Percentiles rank a stretch among this genome's conserved stretches.
phyloP scores from a whole-genome alignment of 2,797 vertebrate species.

The Sebastes nivosus region DNA sequence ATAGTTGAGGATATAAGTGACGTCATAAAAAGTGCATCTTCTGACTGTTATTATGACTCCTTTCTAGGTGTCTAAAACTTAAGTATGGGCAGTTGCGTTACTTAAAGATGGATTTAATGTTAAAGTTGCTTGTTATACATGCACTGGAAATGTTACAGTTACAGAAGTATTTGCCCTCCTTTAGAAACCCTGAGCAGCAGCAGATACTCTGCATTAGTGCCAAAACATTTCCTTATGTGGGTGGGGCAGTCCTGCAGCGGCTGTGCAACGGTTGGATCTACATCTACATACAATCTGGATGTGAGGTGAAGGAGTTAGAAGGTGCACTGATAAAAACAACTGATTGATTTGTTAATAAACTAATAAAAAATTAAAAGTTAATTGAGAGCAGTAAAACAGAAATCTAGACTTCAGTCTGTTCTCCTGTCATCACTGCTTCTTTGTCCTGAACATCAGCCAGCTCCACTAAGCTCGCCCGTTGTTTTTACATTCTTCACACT shows the following conservation, averaged over 20 bases:
- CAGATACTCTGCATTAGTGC: neutral
- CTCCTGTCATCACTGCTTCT: neutral
- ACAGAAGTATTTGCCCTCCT: neutral
- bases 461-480: neutral
- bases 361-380: neutral
- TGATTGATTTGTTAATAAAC: neutral
- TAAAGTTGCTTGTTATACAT: neutral
- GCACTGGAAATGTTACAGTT: neutral
- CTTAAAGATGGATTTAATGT: neutral
- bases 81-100: neutral
- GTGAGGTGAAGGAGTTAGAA: neutral
- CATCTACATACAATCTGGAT: neutral
- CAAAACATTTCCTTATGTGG: slow-evolving; percentile 54
- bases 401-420: neutral
- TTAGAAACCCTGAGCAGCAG: slow-evolving; percentile 1
- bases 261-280: neutral
- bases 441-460: slow-evolving; percentile 22
- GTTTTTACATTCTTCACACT: slow-evolving; percentile 11
- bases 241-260: slow-evolving; percentile 41
- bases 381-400: neutral
- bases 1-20: neutral
- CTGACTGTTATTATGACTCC: neutral
- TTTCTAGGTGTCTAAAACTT: neutral
- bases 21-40: neutral
- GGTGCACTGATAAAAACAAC: neutral